phyloP scores from a whole-genome alignment of 2,113 vertebrate genomes.

The Aleadryas rufinucha region DNA sequence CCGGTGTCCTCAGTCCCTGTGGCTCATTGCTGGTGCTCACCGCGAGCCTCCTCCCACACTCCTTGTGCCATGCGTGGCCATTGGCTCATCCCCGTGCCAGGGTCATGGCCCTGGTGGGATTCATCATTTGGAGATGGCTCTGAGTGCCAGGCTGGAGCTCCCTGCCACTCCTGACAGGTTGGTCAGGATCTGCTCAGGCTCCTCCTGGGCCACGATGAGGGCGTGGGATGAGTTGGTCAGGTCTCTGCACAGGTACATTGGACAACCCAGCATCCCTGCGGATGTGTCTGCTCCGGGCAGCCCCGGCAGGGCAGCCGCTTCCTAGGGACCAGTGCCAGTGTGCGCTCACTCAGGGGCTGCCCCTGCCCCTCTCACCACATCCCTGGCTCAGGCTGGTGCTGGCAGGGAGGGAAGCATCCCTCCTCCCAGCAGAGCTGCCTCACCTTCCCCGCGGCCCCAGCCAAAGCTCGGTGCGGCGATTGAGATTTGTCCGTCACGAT shows the following conservation, averaged over 20 bases:
- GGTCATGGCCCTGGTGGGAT: neutral
- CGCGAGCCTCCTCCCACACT: fast-evolving
- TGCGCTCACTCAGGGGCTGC: fast-evolving
- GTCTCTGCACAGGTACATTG: neutral
- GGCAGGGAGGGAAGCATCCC: neutral
- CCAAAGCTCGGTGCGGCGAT: fast-evolving
- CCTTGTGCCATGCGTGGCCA: fast-evolving
- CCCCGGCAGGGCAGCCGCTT: neutral
- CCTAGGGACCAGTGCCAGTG: fast-evolving
- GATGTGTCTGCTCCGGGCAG: neutral
- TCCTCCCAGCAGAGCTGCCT: neutral
- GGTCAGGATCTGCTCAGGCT: neutral
- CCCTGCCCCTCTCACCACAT: neutral
- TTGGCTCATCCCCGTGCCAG: fast-evolving
- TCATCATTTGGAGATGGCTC: neutral
- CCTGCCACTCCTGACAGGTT: neutral
- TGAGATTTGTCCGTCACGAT: neutral
- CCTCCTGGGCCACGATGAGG: neutral
- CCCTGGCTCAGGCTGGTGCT: neutral
- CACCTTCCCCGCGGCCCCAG: fast-evolving
- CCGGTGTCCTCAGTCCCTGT: fast-evolving
- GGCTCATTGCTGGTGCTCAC: fast-evolving
- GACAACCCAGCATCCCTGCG: neutral
- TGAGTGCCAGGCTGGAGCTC: neutral
- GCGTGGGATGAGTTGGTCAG: neutral